A percentile compares a stretch with the other conserved stretches of the same genome.
These are phyloP conservation scores for Hystrix brachyura DNA, from an alignment of 2,113 vertebrate species.

Conservation along the genomic window DNA sequence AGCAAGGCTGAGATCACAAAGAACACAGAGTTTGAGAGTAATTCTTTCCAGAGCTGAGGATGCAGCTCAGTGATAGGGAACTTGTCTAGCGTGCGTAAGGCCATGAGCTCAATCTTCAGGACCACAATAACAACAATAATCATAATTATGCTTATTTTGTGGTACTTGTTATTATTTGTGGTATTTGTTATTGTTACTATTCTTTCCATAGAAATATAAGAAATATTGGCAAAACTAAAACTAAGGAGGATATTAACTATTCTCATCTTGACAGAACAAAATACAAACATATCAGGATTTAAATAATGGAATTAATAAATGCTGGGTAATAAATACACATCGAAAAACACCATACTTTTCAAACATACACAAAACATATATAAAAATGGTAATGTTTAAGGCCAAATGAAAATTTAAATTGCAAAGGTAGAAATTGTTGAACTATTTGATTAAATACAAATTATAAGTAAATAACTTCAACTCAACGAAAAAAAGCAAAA, in stretches of 20 bases:
- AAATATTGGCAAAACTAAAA: slow-evolving; percentile 29
- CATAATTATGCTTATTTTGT: background rate
- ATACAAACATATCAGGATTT: slow-evolving; percentile 5
- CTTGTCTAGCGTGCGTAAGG: background rate
- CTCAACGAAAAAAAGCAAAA: background rate
- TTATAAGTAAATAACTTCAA: background rate
- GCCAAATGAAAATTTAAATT: background rate
- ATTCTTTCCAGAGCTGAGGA: background rate
- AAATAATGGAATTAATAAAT: slow-evolving; percentile 4
- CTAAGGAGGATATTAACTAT: background rate
- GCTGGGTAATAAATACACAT: background rate
- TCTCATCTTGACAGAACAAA: background rate
- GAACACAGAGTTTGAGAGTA: background rate
- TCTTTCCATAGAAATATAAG: background rate
- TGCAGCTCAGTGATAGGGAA: background rate
- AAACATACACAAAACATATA: background rate
- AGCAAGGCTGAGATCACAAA: background rate
- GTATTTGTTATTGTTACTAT: background rate
- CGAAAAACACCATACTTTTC: background rate
- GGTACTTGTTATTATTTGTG: too few species aligned
- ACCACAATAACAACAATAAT: background rate
- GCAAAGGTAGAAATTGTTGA: background rate
- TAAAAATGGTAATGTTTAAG: background rate
- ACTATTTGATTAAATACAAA: background rate
- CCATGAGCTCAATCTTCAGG: background rate